phyloP scores from a whole-genome alignment of 2,888 invertebrate genomes.

The Leptopilina myrica region DNA sequence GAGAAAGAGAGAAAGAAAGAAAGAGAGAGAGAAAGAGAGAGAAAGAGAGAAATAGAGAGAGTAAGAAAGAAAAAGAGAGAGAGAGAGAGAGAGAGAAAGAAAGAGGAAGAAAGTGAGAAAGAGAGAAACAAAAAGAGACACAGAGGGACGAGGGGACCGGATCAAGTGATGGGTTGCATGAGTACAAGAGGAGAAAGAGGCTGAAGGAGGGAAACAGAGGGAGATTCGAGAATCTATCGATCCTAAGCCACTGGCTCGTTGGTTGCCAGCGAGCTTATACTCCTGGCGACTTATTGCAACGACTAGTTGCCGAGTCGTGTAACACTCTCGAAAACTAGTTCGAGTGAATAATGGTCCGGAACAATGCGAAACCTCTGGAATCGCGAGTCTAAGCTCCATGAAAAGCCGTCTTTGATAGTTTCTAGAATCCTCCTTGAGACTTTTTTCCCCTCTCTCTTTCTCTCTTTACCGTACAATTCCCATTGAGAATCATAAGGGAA shows the following conservation, averaged over 20 bases:
- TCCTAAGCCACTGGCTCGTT: slow-evolving; percentile 39
- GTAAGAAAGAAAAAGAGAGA: background rate
- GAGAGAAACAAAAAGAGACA: too few species aligned
- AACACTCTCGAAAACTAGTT: slow-evolving; percentile 64
- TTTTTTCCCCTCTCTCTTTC: background rate
- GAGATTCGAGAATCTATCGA: slow-evolving; percentile 64
- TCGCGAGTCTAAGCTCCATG: slow-evolving; percentile 33
- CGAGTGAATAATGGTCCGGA: slow-evolving; percentile 67
- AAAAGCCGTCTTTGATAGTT: slow-evolving; percentile 41
- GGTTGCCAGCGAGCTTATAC: slow-evolving; percentile 39
- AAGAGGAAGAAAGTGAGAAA: background rate
- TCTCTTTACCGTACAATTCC: background rate
- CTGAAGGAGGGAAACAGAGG: slow-evolving; percentile 47
- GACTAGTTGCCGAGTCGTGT: slow-evolving; percentile 45
- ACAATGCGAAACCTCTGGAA: slow-evolving; percentile 59
- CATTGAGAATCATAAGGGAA: slow-evolving; percentile 13
- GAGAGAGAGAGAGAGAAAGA: background rate
- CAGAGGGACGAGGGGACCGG: slow-evolving; percentile 32
- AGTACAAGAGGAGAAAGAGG: slow-evolving; percentile 39
- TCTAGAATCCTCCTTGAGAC: slow-evolving; percentile 12
- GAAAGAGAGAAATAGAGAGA: slow-evolving; percentile 39
- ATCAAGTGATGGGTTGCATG: slow-evolving; percentile 29
- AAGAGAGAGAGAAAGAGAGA: slow-evolving; percentile 40
- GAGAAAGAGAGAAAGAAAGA: background rate
- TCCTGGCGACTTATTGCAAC: slow-evolving; percentile 36